Percentiles rank a stretch among this genome's conserved stretches.
These are phyloP conservation scores for Perca flavescens DNA, from an alignment of 2,113 vertebrate genomes.

Conservation along the genomic window DNA sequence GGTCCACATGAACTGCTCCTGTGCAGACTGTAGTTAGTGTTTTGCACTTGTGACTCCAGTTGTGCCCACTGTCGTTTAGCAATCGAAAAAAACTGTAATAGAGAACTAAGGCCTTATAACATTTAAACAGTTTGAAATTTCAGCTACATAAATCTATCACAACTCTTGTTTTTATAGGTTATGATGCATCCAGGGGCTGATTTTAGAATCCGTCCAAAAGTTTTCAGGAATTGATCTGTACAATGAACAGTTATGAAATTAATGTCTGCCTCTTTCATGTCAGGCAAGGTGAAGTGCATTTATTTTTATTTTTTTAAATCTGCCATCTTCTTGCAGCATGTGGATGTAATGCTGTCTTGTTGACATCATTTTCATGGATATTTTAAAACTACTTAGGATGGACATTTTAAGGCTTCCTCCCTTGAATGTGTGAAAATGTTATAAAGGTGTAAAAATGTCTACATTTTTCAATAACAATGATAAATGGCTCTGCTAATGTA, in stretches of 20 bases:
- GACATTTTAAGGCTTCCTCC: background rate
- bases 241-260: background rate
- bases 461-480: background rate
- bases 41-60: too few species aligned
- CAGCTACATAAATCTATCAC: slow-evolving; percentile 32
- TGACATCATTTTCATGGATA: slow-evolving; percentile 18
- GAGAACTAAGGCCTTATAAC: slow-evolving; percentile 35
- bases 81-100: too few species aligned
- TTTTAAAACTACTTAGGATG: slow-evolving; percentile 3
- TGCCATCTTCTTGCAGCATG: background rate
- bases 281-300: slow-evolving; percentile 9
- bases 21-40: too few species aligned
- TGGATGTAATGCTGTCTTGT: slow-evolving; percentile 6
- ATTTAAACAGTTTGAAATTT: slow-evolving; percentile 34
- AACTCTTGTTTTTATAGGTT: background rate
- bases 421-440: slow-evolving; percentile 20
- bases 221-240: background rate
- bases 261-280: background rate
- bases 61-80: too few species aligned
- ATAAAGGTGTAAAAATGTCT: slow-evolving; percentile 16
- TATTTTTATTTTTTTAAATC: slow-evolving; percentile 6
- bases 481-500: background rate
- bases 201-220: slow-evolving; percentile 29
- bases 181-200: slow-evolving; percentile 10
- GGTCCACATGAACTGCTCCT: too few species aligned